phyloP scores from a whole-genome alignment of 2,113 vertebrate species.

The Euleptes europaea region DNA sequence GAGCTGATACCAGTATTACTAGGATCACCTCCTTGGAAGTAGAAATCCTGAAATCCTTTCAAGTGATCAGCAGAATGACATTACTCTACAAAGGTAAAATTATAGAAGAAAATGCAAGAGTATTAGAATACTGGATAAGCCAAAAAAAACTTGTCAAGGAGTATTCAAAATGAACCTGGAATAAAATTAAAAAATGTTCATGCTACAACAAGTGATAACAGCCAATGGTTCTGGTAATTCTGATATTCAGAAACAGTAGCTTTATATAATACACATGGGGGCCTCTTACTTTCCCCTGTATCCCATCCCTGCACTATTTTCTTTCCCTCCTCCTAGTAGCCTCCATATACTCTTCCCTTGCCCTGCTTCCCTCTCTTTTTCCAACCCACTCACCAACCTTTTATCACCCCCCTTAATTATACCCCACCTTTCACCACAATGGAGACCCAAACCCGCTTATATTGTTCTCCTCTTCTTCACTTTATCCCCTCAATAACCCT shows the following conservation, averaged over 20 bases:
- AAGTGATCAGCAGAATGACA: not conserved
- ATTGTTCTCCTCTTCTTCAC: too few relatives aligned
- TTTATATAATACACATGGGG: not conserved
- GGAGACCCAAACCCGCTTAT: too few relatives aligned
- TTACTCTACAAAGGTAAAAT: not conserved
- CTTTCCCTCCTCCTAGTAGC: too few relatives aligned
- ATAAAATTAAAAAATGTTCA: slow-evolving; percentile 21
- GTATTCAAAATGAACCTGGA: slow-evolving; percentile 30
- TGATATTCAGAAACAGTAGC: not conserved
- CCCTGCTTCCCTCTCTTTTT: too few relatives aligned
- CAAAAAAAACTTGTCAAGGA: not conserved
- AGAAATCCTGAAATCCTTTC: slow-evolving; percentile 2
- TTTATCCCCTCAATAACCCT: too few relatives aligned
- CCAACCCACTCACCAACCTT: too few relatives aligned
- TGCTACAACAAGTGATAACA: not conserved
- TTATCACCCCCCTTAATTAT: too few relatives aligned
- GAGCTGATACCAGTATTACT: not conserved
- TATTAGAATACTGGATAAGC: not conserved
- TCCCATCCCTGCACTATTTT: too few relatives aligned
- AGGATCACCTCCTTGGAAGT: not conserved
- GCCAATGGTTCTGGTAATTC: too few relatives aligned
- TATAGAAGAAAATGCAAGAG: not conserved
- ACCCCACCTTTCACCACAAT: too few relatives aligned
- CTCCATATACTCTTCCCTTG: too few relatives aligned
- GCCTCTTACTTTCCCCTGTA: too few relatives aligned